Base-by-base conservation (phyloP, 2,888 invertebrate genomes). In the Herminia tarsipennalis region DNA sequence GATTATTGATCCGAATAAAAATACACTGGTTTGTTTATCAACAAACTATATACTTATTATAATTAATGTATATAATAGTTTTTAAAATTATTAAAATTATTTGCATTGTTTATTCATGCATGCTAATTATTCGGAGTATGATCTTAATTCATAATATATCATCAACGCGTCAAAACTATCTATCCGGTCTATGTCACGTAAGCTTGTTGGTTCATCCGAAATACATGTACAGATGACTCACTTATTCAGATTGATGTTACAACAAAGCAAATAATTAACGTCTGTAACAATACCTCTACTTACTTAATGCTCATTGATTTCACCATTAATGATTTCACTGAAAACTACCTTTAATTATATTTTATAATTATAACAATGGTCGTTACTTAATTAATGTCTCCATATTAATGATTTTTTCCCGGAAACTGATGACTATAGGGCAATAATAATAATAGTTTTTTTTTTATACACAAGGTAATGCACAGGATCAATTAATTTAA, bases 1-100 rank as follows among this genome's bases (percentile, higher is more conserved):
- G 76, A 78, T 68, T 75, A 67, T 77, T 74, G 80, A 78, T 77
- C 74, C 69, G 64, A 67, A 69, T 66, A 62, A 60, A 73, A 58
- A 57, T 59, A 53, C 40, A 50, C 42, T 55, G 21, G 47, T 49
- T 56, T 65, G 62, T 54, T 62, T 65, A 65, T 56, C 52, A 56
- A 61, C 43, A 49, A 44, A 58, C 59, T n/a, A n/a, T n/a, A n/a
- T n/a, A n/a, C n/a, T n/a, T n/a, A n/a, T n/a, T n/a, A 66, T 46
- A 65, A 59, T 56, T 57, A 48, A n/a, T n/a, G n/a, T n/a, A n/a
- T n/a, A n/a, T n/a, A n/a, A n/a, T n/a, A n/a, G n/a, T n/a, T n/a
- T n/a, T n/a, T n/a, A n/a, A n/a, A 13, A 13, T 13, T 13, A 20
- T 13, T n/a, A 13, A 33, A 20, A 2, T 21, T 21, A 2, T 20